Evolutionary conservation across 2,797 vertebrate species (phyloP).

Genomic region (Leucoraja ocellata): DNA sequence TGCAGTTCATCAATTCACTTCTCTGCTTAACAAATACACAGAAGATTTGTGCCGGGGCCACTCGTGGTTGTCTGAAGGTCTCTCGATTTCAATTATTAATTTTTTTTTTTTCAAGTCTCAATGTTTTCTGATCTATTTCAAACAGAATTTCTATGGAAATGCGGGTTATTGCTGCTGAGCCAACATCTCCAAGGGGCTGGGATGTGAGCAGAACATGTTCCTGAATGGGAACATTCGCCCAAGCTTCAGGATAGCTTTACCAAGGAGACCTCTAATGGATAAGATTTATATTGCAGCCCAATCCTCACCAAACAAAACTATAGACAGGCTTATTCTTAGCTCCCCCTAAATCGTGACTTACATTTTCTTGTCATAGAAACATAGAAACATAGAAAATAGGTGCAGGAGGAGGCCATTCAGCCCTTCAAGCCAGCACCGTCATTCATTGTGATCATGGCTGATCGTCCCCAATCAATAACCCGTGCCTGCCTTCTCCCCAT

Average conservation of each 20-base stretch:
- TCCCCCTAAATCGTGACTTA: neutral
- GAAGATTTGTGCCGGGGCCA: neutral
- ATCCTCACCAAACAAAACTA: neutral
- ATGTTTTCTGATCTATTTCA: neutral
- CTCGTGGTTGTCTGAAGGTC: neutral
- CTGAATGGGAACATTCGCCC: neutral
- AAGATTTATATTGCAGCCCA: neutral
- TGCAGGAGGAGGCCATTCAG: too few species aligned
- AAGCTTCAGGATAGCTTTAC: neutral
- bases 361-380: neutral
- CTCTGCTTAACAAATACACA: conserved; percentile 1
- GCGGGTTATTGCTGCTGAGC: neutral
- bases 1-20: neutral
- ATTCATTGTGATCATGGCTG: too few species aligned
- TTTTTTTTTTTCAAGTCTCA: neutral
- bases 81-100: neutral
- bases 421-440: too few species aligned
- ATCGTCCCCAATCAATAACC: too few species aligned
- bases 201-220: neutral
- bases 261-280: conserved; percentile 33
- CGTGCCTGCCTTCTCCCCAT: too few species aligned
- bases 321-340: neutral
- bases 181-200: neutral
- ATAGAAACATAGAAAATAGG: too few species aligned
- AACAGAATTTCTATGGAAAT: neutral